A percentile compares a stretch with the other conserved stretches of the same genome.
Evolutionary conservation across 2,797 vertebrate genomes (phyloP).

Genomic region (Hoplostethus mediterraneus): DNA sequence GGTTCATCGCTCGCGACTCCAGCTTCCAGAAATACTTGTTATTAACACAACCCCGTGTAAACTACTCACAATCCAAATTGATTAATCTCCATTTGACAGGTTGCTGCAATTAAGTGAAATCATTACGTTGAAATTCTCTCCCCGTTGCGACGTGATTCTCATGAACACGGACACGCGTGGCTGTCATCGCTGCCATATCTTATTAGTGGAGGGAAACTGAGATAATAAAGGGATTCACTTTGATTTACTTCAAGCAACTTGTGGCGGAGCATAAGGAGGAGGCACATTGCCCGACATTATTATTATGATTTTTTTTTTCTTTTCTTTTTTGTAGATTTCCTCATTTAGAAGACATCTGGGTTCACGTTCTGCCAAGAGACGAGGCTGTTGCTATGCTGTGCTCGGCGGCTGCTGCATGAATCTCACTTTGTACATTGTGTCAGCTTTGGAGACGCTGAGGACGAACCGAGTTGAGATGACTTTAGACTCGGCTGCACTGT

Average conservation of each 20-base stretch:
- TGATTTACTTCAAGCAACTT: conserved; percentile 9
- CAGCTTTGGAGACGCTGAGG: not conserved
- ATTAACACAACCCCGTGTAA: conserved; percentile 46
- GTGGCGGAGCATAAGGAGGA: not conserved
- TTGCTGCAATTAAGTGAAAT: conserved; percentile 59
- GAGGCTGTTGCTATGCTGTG: too few species aligned
- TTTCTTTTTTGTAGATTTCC: not conserved
- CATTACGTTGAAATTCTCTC: conserved; percentile 53
- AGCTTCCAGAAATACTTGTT: conserved; percentile 43
- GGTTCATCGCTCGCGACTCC: conserved; percentile 31
- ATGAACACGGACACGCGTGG: conserved; percentile 46
- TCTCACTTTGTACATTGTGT: too few species aligned
- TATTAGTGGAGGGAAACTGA: conserved; percentile 17
- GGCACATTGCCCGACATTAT: not conserved
- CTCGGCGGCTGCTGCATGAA: too few species aligned
- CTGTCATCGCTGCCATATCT: conserved; percentile 38
- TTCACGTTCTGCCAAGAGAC: too few species aligned
- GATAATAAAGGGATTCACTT: conserved; percentile 11
- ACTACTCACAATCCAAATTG: conserved; percentile 63
- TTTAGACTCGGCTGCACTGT: conserved; percentile 18
- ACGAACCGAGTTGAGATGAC: conserved; percentile 3
- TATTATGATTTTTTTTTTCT: not conserved
- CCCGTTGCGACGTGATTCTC: conserved; percentile 37
- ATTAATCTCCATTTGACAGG: conserved; percentile 52
- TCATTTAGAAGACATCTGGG: not conserved